Evolutionary conservation across 1,140 invertebrate species (phyloP), one percentile per base, ranked within the genome.

Genomic region (Bombus picipes): DNA sequence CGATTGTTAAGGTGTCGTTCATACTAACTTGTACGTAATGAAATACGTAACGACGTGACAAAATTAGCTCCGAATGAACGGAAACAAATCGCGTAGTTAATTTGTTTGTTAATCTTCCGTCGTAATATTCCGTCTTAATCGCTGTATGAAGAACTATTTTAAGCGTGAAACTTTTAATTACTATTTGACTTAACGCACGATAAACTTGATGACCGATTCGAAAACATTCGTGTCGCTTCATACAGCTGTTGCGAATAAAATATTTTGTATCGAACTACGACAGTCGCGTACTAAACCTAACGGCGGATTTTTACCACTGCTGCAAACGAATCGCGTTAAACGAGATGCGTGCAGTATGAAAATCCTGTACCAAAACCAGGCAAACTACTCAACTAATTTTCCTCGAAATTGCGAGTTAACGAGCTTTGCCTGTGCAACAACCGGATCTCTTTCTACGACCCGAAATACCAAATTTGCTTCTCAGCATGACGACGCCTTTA

Each of bases 371-470:
- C 25, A 71, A 80, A 37, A 37, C 22, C 34, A 22, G 37, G 2
- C 37, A 15, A 81, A 72, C 47, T 57, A 39, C 12, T 39, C 47
- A 15, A 81, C 34, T 71, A 72, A 81, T 73, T 81, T 73, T 12
- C 37, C n/a, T 28, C 4, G 68, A 62, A 81, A 73, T 47, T 59
- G n/a, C 47, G 22, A 32, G 65, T 43, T 81, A 81, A 73, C 70
- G 68, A 81, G 68, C 66, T 59, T 81, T 22, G 18, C 66, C 68
- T 15, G 9, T 6, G 47, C 34, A 80, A 71, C 41, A 71, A n/a
- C 41, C 9, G 68, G 28, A 53, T 34, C 47, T 81, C 43, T 57
- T 37, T 53, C 68, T 28, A 62, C 37, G n/a, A 22, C n/a, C 22
- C 18, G 53, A 41, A 74, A 62, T 74, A 82, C 62, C 34, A 62